Percentiles rank a stretch among this genome's conserved stretches.
Evolutionary conservation across 2,113 vertebrate genomes (phyloP).

Genomic region (Oostethus manadensis): DNA sequence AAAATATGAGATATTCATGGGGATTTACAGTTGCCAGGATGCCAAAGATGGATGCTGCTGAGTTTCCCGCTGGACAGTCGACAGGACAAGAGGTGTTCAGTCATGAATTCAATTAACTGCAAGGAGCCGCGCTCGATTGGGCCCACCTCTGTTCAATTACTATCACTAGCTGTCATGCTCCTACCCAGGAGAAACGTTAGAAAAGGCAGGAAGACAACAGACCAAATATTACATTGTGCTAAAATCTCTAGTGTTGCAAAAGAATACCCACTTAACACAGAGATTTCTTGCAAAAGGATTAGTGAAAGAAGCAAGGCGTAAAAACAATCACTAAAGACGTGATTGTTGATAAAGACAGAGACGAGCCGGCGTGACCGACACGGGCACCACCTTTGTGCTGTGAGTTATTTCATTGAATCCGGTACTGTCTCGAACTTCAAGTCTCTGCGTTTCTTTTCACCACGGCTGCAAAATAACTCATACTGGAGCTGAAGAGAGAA

Average conservation of each 20-base stretch:
- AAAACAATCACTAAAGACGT: not conserved
- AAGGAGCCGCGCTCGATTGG: constrained; percentile 61
- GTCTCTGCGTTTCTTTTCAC: too few species aligned
- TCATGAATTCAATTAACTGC: constrained; percentile 74
- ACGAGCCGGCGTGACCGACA: too few species aligned
- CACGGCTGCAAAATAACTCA: too few species aligned
- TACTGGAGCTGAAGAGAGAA: too few species aligned
- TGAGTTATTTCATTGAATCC: too few species aligned
- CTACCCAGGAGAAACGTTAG: constrained; percentile 17
- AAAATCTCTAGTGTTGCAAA: not conserved
- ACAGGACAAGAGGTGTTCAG: constrained; percentile 59
- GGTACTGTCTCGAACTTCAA: too few species aligned
- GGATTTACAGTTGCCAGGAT: constrained; percentile 42
- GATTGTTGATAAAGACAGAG: too few species aligned
- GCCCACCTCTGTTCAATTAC: constrained; percentile 56
- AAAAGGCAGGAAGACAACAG: not conserved
- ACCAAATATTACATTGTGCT: too few species aligned
- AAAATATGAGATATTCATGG: constrained; percentile 36
- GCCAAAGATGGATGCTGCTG: constrained; percentile 49
- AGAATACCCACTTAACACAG: too few species aligned
- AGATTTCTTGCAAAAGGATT: not conserved
- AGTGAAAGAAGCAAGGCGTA: not conserved
- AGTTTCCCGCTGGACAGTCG: constrained; percentile 49
- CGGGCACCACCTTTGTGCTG: too few species aligned
- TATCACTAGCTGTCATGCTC: constrained; percentile 61